These are phyloP conservation scores for Synodontis membranacea DNA, from an alignment of 2,113 vertebrate species.

Conservation along the genomic window DNA sequence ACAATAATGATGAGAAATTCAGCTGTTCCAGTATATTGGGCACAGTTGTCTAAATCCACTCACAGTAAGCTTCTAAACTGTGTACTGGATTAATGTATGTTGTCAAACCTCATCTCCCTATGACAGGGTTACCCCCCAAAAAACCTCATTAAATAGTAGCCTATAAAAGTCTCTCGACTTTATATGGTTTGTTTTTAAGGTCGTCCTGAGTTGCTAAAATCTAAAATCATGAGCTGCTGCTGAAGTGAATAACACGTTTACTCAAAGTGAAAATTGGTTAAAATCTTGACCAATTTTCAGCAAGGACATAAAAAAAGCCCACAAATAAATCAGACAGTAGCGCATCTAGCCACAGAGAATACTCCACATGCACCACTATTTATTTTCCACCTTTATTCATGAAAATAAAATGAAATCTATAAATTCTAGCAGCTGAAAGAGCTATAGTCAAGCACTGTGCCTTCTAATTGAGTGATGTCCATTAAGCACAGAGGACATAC, in stretches of 20 bases:
- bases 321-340: not conserved
- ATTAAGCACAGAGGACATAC: constrained; percentile 30
- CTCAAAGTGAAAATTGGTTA: not conserved
- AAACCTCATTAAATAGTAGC: not conserved
- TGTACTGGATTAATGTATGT: not conserved
- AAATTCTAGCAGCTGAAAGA: constrained; percentile 1
- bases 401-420: constrained; percentile 17
- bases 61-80: not conserved
- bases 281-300: not conserved
- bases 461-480: constrained; percentile 26
- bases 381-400: not conserved
- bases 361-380: constrained; percentile 4
- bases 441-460: not conserved
- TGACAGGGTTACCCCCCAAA: not conserved
- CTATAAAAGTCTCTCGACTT: not conserved
- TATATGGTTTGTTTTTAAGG: not conserved
- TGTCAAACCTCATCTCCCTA: not conserved
- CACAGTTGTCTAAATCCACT: not conserved
- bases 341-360: not conserved
- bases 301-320: constrained; percentile 8
- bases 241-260: not conserved
- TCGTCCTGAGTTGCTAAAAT: not conserved
- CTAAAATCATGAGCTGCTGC: not conserved
- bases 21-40: not conserved
- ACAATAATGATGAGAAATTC: not conserved